Conservation (phyloP, 2,888 invertebrate genomes). For the Hirtodrosophila duncani region DNA sequence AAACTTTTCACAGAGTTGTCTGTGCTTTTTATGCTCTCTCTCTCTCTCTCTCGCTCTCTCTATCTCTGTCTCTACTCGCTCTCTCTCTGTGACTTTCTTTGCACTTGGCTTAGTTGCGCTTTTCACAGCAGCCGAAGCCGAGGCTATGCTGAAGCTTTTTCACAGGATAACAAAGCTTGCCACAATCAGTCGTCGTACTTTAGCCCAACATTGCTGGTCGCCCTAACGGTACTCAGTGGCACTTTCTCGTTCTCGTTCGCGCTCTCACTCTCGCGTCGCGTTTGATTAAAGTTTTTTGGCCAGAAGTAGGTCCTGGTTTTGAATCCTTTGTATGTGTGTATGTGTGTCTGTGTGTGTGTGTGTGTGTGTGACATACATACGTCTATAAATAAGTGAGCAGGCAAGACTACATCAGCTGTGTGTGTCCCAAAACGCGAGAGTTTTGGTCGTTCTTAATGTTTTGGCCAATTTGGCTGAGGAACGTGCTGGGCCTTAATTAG, state of each 20-base stretch:
- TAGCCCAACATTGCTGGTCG: conserved; percentile 60
- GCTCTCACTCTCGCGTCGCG: conserved; percentile 4
- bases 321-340: background rate
- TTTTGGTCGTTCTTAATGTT: too few species aligned
- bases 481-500: too few species aligned
- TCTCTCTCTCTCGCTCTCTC: conserved; percentile 1
- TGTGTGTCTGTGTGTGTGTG: background rate
- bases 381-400: conserved; percentile 43
- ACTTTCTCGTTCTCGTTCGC: too few species aligned
- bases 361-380: conserved; percentile 2
- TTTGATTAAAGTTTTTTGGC: conserved; percentile 3
- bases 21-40: conserved; percentile 3
- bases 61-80: conserved; percentile 4
- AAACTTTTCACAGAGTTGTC: conserved; percentile 7
- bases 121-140: conserved; percentile 21
- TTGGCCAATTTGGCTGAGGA: too few species aligned
- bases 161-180: conserved; percentile 69
- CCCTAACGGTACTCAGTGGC: conserved; percentile 24
- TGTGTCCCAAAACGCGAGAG: background rate
- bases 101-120: conserved; percentile 47
- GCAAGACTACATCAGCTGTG: conserved; percentile 52
- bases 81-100: conserved; percentile 16
- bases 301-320: background rate
- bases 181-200: conserved; percentile 71
- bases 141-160: too few species aligned